phyloP scores from a whole-genome alignment of 2,113 vertebrate genomes.

The Pseudopodoces humilis region DNA sequence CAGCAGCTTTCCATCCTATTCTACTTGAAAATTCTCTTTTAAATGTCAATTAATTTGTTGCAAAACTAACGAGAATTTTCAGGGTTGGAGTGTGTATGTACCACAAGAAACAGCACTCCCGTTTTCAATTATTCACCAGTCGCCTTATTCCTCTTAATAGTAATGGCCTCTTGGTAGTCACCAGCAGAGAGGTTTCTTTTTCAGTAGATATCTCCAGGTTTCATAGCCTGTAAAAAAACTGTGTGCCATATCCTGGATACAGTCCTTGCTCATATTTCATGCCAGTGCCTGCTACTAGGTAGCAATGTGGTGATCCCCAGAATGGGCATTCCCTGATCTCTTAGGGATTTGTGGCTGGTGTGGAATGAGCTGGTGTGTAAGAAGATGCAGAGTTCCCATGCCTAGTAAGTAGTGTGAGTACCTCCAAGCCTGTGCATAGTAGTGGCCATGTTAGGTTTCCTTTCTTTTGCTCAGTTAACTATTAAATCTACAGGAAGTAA shows the following conservation, averaged over 20 bases:
- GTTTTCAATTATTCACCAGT: not conserved
- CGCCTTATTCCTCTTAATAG: not conserved
- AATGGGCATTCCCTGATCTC: rapidly evolving
- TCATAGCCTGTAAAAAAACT: not conserved
- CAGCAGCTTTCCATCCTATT: not conserved
- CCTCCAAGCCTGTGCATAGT: not conserved
- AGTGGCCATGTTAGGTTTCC: not conserved
- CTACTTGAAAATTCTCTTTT: not conserved
- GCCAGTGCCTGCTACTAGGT: not conserved
- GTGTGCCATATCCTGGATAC: not conserved
- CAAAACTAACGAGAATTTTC: not conserved
- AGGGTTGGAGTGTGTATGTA: not conserved
- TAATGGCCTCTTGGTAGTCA: not conserved
- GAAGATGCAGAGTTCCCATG: not conserved
- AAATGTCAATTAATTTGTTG: not conserved
- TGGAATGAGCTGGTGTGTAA: not conserved
- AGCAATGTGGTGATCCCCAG: not conserved
- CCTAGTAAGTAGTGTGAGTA: not conserved
- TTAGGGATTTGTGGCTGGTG: not conserved
- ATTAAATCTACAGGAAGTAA: not conserved
- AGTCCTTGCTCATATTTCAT: not conserved
- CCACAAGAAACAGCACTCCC: not conserved
- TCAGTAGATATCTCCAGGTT: not conserved
- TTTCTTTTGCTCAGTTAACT: not conserved
- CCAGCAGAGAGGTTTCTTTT: not conserved